Evolutionary conservation across 1,140 invertebrate genomes (phyloP).

Genomic region (Drosophila rufa): DNA sequence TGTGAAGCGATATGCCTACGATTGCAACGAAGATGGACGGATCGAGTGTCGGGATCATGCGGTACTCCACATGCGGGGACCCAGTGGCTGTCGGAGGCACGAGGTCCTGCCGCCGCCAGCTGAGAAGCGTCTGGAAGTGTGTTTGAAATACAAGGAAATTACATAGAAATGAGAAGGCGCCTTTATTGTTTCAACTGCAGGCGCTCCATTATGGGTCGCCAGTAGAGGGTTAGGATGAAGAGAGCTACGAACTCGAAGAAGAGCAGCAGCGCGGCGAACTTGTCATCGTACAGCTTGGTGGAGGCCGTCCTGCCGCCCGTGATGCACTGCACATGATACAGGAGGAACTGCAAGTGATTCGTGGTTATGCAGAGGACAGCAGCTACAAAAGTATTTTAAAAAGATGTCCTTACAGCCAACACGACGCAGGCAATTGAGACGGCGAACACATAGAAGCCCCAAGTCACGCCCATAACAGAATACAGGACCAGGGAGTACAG

Average conservation of each 20-base stretch:
- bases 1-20: slow-evolving; percentile 43
- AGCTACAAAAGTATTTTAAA: not conserved
- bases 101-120: not conserved
- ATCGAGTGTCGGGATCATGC: slow-evolving; percentile 72
- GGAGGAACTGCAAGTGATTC: slow-evolving; percentile 62
- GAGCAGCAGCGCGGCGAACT: slow-evolving; percentile 59
- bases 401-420: slow-evolving; percentile 47
- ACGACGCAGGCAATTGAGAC: slow-evolving; percentile 25
- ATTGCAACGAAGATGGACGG: slow-evolving; percentile 67
- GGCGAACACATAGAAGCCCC: slow-evolving; percentile 45
- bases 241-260: slow-evolving; percentile 63
- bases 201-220: slow-evolving; percentile 39
- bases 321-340: slow-evolving; percentile 71
- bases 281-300: slow-evolving; percentile 45
- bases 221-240: slow-evolving; percentile 61
- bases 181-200: slow-evolving; percentile 44
- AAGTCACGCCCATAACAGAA: slow-evolving; percentile 6
- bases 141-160: slow-evolving; percentile 21
- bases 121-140: slow-evolving; percentile 33
- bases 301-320: slow-evolving; percentile 32
- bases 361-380: slow-evolving; percentile 19
- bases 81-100: slow-evolving; percentile 50
- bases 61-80: slow-evolving; percentile 64
- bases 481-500: slow-evolving; percentile 34
- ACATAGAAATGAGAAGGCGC: slow-evolving; percentile 3